phyloP scores from a whole-genome alignment of 1,140 invertebrate genomes.

The Heliconius himera region DNA sequence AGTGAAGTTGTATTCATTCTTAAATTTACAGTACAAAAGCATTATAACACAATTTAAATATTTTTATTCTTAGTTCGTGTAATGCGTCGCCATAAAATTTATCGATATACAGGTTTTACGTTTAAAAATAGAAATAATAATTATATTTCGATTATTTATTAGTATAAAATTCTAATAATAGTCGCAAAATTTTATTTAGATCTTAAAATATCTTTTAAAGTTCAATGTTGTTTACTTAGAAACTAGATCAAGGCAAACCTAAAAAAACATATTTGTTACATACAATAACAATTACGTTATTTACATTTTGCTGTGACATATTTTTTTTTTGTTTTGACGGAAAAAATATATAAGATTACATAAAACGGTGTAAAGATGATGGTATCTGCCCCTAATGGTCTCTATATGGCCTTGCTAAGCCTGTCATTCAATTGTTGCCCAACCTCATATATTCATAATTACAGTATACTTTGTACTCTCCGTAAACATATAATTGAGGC shows the following conservation, averaged over 20 bases:
- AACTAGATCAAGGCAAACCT: background rate
- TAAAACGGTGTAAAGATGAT: constrained; percentile 41
- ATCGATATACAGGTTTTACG: background rate
- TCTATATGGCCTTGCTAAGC: constrained; percentile 45
- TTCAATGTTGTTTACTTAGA: background rate
- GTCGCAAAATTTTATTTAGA: background rate
- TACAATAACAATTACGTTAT: background rate
- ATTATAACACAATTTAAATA: background rate
- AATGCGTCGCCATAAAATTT: background rate
- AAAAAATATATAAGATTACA: constrained; percentile 36
- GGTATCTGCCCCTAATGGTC: constrained; percentile 51
- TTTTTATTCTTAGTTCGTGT: background rate
- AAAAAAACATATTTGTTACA: background rate
- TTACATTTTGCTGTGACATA: background rate
- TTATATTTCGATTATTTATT: background rate
- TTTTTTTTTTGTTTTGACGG: constrained; percentile 21
- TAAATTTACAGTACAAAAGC: too few relatives aligned
- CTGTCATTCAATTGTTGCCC: constrained; percentile 61
- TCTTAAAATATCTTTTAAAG: background rate
- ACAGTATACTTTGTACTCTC: constrained; percentile 27
- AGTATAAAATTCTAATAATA: background rate
- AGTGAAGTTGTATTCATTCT: too few relatives aligned
- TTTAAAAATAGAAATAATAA: background rate
- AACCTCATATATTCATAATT: constrained; percentile 48
- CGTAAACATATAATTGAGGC: constrained; percentile 31